phyloP scores from a whole-genome alignment of 2,888 invertebrate species.

The Microctonus aethiopoides region DNA sequence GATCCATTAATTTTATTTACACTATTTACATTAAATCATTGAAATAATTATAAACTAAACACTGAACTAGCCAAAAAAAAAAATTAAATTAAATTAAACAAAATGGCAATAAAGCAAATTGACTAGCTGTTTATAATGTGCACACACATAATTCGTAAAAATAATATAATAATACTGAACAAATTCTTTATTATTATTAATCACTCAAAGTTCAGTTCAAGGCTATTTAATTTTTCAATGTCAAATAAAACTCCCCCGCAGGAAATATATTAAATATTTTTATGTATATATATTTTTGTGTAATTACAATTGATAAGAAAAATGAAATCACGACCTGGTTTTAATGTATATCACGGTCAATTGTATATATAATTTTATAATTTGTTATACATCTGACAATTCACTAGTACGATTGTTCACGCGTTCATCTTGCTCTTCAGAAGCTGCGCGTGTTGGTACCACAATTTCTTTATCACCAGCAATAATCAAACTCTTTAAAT shows the following conservation, averaged over 20 bases:
- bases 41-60: neutral
- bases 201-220: neutral
- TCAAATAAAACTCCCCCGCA: neutral
- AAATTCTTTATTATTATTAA: neutral
- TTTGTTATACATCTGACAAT: neutral
- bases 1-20: conserved; percentile 39
- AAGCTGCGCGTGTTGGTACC: conserved; percentile 3
- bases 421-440: conserved; percentile 24
- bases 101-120: neutral
- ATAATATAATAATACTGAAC: neutral
- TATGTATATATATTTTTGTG: neutral
- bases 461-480: conserved; percentile 14
- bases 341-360: neutral
- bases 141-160: neutral
- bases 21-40: conserved; percentile 45
- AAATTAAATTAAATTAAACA: neutral
- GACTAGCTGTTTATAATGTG: neutral
- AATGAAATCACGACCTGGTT: neutral
- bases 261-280: neutral
- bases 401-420: neutral
- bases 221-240: neutral
- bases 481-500: conserved; percentile 44
- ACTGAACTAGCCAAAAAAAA: neutral
- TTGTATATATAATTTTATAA: neutral
- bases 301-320: neutral